Conservation (phyloP, 2,888 invertebrate species). For the Psococerastis gibbosa region DNA sequence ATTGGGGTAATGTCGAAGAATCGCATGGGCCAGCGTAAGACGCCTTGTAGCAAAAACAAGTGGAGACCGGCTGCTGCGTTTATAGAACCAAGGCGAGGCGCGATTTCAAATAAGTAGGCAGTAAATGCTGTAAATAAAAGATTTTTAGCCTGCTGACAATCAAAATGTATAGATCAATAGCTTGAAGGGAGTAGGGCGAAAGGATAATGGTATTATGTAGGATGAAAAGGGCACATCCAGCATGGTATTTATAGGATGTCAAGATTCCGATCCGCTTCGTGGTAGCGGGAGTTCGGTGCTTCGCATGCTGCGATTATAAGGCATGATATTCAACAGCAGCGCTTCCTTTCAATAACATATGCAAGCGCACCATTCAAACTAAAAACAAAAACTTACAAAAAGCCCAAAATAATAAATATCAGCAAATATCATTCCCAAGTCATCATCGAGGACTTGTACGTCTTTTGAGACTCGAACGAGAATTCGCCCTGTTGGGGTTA, state of each 20-base stretch:
- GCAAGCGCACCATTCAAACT: too few species aligned
- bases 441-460: slow-evolving; percentile 41
- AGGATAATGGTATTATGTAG: too few species aligned
- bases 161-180: too few species aligned
- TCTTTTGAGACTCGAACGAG: slow-evolving; percentile 50
- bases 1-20: slow-evolving; percentile 63
- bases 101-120: neutral
- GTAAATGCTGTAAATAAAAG: slow-evolving; percentile 20
- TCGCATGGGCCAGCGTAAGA: slow-evolving; percentile 47
- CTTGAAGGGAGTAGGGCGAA: too few species aligned
- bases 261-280: too few species aligned
- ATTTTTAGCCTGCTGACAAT: too few species aligned
- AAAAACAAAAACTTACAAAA: neutral
- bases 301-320: too few species aligned
- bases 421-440: slow-evolving; percentile 31
- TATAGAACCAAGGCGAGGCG: slow-evolving; percentile 15
- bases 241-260: too few species aligned
- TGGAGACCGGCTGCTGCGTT: slow-evolving; percentile 25
- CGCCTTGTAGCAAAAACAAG: slow-evolving; percentile 33
- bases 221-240: too few species aligned
- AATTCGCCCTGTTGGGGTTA: slow-evolving; percentile 46
- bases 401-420: neutral
- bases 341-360: neutral
- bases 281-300: too few species aligned
- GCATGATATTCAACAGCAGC: neutral